These are phyloP conservation scores for Sorex fumeus DNA, from an alignment of 2,113 vertebrate species.

Conservation along the genomic window DNA sequence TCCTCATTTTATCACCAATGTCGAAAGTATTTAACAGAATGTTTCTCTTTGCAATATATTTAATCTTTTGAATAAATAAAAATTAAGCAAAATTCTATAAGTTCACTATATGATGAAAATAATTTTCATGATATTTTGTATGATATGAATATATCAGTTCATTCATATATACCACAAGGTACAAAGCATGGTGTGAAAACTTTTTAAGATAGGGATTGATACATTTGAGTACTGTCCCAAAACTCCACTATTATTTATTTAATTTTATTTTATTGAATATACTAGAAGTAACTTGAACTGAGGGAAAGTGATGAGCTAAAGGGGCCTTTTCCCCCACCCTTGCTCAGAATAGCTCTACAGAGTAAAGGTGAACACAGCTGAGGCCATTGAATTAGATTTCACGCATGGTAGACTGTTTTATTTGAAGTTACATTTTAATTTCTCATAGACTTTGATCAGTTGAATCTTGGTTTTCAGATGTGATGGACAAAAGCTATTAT, in stretches of 20 bases:
- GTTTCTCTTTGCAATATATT: not conserved
- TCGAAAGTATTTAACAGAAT: not conserved
- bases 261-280: not conserved
- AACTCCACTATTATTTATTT: not conserved
- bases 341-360: not conserved
- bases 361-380: not conserved
- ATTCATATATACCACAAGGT: constrained; percentile 33
- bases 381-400: not conserved
- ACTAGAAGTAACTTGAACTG: not conserved
- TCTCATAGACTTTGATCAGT: constrained; percentile 88
- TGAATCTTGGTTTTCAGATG: constrained; percentile 88
- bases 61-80: constrained; percentile 42
- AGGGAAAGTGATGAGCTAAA: not conserved
- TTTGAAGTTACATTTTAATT: constrained; percentile 89
- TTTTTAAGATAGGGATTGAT: constrained; percentile 33
- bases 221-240: not conserved
- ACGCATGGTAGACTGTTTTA: constrained; percentile 75
- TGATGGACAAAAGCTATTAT: constrained; percentile 88
- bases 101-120: not conserved
- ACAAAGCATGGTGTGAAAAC: constrained; percentile 21
- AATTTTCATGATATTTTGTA: constrained; percentile 37
- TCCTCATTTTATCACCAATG: not conserved
- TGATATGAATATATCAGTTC: not conserved
- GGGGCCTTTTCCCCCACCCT: not conserved
- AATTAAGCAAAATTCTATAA: not conserved